Base-by-base conservation (phyloP, 1,140 invertebrate genomes). In the Zaprionus nigranus region DNA sequence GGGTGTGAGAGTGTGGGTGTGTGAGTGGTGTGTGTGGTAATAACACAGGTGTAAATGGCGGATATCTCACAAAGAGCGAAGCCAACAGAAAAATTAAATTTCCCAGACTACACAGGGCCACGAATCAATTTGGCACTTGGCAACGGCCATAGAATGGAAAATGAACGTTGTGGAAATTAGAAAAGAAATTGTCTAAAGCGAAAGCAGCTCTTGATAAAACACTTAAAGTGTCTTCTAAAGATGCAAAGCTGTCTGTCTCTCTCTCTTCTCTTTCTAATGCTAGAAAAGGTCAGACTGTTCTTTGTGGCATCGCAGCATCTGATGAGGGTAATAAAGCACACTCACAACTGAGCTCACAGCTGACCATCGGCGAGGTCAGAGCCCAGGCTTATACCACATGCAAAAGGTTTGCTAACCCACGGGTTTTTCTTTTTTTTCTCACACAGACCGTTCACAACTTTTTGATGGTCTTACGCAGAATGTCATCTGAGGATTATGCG, bases 51-150 rank as follows among this genome's bases (percentile, higher is more conserved):
- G 71, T 53, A 63, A 70, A 75, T 63, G 43, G 36, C 24, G 20
- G 54, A 49, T 69, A 66, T 49, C 64, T 11, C 17, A 24, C 43
- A 46, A 46, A 59, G 24, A 57, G 22, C 30, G 24, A 66, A 65
- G 28, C 6, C 59, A 26, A 64, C 66, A 78, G 63, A 46, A 75
- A 65, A 88, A 70, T 78, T 81, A 77, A 73, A 86, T 86, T 86
- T 79, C 38, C 9, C 34, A 83, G n/a, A 88, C 71, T 72, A 68
- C 28, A 15, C 63, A 70, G 69, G 58, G 71, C 84, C 80, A 81
- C 84, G 84, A 87, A 87, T 87, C 84, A 87, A 87, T 88, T 87
- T 83, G 61, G 36, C 43, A 51, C 74, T 59, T 72, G 63, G 70
- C 81, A 78, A 61, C 53, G 17, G 11, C 59, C 59, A 57, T 40